Conservation (phyloP, 2,113 vertebrate genomes). For the Tringa solitaria region DNA sequence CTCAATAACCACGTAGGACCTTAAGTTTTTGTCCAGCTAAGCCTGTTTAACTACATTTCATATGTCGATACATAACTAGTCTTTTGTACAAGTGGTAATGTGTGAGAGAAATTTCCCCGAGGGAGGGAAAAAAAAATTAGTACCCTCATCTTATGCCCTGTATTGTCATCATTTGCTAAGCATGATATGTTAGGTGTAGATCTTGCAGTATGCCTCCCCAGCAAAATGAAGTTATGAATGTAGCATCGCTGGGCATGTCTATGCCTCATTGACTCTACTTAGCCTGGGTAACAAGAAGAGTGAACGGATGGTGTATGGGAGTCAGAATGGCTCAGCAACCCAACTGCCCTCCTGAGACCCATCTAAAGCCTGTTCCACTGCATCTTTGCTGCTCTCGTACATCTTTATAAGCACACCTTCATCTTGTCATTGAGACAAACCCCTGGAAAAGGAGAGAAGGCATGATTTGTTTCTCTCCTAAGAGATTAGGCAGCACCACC, state of each 20-base stretch:
- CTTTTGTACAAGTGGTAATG: not conserved
- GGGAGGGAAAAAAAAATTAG: not conserved
- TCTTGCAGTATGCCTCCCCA: not conserved
- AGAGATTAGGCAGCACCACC: not conserved
- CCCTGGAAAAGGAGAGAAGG: not conserved
- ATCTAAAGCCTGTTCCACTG: not conserved
- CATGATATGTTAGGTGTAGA: not conserved
- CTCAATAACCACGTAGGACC: not conserved
- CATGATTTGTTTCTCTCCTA: not conserved
- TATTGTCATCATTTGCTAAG: not conserved
- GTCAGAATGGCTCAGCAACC: not conserved
- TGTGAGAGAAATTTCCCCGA: not conserved
- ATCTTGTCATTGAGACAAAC: not conserved
- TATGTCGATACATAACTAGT: not conserved
- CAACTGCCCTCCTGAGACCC: not conserved
- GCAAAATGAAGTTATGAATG: not conserved
- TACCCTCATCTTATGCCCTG: not conserved
- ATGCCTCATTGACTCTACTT: not conserved
- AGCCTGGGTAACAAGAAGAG: not conserved
- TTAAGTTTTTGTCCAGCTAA: not conserved
- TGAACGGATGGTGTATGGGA: not conserved
- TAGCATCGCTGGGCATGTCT: not conserved
- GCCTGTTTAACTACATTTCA: not conserved
- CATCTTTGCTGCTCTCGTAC: not conserved
- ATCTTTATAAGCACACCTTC: not conserved